Evolutionary conservation across 2,797 vertebrate species (phyloP).

Genomic region (Alectoris magna): DNA sequence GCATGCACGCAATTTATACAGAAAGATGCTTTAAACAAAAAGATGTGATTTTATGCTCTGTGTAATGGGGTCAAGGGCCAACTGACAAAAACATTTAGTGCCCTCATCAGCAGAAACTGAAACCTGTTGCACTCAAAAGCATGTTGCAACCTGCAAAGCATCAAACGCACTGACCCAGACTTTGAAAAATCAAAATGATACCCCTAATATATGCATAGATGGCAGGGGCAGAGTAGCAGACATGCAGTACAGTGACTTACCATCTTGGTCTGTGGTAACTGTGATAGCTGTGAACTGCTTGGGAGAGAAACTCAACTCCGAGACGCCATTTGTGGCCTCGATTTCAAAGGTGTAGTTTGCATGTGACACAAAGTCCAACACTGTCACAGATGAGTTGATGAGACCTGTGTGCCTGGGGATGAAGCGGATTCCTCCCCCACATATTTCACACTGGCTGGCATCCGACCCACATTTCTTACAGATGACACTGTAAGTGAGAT

Average conservation of each 20-base stretch:
- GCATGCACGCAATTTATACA: background rate
- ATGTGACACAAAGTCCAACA: slow-evolving; percentile 91
- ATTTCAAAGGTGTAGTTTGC: slow-evolving; percentile 99
- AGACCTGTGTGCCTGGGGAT: slow-evolving; percentile 90
- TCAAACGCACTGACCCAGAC: background rate
- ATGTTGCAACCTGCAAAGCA: background rate
- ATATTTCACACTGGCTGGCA: slow-evolving; percentile 86
- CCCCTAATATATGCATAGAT: rapidly evolving
- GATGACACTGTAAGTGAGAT: slow-evolving; percentile 93
- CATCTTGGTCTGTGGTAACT: slow-evolving; percentile 92
- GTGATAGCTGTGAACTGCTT: slow-evolving; percentile 91
- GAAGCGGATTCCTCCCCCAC: slow-evolving; percentile 92
- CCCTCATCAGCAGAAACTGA: background rate
- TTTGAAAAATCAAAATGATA: background rate
- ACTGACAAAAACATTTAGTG: background rate
- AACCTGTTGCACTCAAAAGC: background rate
- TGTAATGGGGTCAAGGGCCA: background rate
- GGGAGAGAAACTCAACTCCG: slow-evolving; percentile 90
- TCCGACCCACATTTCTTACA: slow-evolving; percentile 91
- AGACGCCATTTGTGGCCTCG: slow-evolving; percentile 95
- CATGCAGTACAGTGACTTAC: slow-evolving; percentile 80
- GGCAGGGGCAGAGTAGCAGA: background rate
- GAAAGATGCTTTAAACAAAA: background rate
- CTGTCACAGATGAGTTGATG: slow-evolving; percentile 88
- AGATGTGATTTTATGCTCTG: background rate